Conservation (phyloP, 2,888 invertebrate genomes). For the Conomelus anceps region DNA sequence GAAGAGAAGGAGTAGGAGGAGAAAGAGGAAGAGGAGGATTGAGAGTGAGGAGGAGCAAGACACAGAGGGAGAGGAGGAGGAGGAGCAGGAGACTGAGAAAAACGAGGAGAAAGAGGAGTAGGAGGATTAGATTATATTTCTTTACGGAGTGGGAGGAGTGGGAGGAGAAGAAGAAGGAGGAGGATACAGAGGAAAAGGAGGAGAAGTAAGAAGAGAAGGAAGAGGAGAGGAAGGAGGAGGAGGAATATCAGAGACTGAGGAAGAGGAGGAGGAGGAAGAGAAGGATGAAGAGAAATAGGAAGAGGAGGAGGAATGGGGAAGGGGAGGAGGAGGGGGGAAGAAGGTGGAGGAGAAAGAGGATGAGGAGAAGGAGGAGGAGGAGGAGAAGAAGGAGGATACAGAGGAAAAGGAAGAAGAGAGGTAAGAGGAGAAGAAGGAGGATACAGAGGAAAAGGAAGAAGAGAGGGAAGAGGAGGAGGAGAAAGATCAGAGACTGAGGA, state of each 20-base stretch:
- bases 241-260: neutral
- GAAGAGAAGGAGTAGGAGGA: too few relatives aligned
- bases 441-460: neutral
- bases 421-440: neutral
- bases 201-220: neutral
- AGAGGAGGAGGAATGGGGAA: neutral
- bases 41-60: neutral
- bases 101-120: neutral
- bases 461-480: neutral
- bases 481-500: neutral
- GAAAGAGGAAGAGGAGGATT: neutral
- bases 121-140: neutral
- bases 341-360: neutral
- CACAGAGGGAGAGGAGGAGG: neutral
- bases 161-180: neutral
- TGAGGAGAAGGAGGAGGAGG: neutral
- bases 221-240: neutral
- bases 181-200: neutral
- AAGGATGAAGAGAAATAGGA: too few relatives aligned
- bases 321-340: neutral
- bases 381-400: neutral
- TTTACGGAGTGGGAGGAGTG: neutral
- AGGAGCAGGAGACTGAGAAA: neutral
- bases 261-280: neutral
- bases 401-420: neutral